These are phyloP conservation scores for Ectobius pallidus DNA, from an alignment of 2,888 invertebrate genomes.

Conservation along the genomic window DNA sequence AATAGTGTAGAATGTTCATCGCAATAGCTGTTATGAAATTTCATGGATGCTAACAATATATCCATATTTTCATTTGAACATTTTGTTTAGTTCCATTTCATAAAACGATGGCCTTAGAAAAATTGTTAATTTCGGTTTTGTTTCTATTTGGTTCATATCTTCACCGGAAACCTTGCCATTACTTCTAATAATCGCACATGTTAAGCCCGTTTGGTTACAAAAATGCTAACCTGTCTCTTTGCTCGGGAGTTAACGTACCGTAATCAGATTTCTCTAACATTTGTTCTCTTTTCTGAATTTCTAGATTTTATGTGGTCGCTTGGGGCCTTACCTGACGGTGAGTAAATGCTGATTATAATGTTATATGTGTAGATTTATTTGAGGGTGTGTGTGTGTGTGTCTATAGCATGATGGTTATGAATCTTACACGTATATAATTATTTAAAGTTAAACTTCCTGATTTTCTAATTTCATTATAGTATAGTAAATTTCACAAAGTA, in stretches of 20 bases:
- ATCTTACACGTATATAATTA: too few relatives aligned
- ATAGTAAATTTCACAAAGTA: too few relatives aligned
- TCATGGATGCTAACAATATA: conserved; percentile 47
- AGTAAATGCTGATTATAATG: conserved; percentile 57
- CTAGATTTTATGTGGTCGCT: conserved; percentile 99
- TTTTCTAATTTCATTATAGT: too few relatives aligned
- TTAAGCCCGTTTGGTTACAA: neutral
- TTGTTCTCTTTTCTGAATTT: conserved; percentile 54
- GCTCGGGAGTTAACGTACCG: neutral
- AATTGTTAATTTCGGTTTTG: conserved; percentile 12
- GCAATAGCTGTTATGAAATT: conserved; percentile 49
- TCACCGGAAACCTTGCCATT: neutral
- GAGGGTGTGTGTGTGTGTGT: neutral
- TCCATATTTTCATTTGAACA: conserved; percentile 24
- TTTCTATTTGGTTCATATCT: neutral
- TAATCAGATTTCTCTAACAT: conserved; percentile 29
- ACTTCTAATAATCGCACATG: neutral
- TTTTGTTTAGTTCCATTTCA: conserved; percentile 16
- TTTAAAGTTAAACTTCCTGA: too few relatives aligned
- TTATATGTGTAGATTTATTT: conserved; percentile 5
- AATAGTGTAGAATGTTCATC: conserved; percentile 37
- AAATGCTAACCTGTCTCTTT: neutral
- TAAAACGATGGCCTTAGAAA: conserved; percentile 9
- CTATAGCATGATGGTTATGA: too few relatives aligned
- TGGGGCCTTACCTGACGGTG: conserved; percentile 97